phyloP scores from a whole-genome alignment of 2,888 invertebrate genomes.

The Hypercompe scribonia region DNA sequence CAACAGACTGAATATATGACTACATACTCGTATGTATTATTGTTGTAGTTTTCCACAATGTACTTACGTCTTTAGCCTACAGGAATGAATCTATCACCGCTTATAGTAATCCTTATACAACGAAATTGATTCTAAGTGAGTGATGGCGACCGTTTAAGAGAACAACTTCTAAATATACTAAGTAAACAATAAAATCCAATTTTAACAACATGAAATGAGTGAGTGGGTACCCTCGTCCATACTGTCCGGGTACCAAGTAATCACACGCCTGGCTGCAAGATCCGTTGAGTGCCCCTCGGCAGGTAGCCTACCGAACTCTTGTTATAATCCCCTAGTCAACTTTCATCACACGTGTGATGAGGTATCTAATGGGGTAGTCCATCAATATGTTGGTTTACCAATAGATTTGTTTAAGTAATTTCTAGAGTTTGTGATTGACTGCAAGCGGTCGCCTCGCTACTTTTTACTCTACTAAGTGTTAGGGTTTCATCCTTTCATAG shows the following conservation, averaged over 20 bases:
- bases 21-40: too few relatives aligned
- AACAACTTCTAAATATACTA: neutral
- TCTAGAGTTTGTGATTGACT: neutral
- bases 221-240: neutral
- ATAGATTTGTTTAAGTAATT: neutral
- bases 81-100: neutral
- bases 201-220: neutral
- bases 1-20: too few relatives aligned
- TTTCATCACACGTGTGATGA: conserved; percentile 9
- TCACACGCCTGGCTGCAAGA: conserved; percentile 21
- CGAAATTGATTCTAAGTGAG: neutral
- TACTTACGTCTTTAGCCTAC: too few relatives aligned
- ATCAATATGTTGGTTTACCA: neutral
- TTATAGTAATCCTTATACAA: neutral
- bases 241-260: conserved; percentile 15
- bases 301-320: conserved; percentile 14
- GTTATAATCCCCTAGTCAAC: conserved; percentile 11
- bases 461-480: too few relatives aligned
- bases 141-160: neutral
- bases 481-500: too few relatives aligned
- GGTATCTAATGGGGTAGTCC: conserved; percentile 10
- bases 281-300: neutral
- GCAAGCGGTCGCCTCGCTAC: too few relatives aligned
- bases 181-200: neutral
- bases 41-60: too few relatives aligned